Conservation (phyloP, 2,888 invertebrate species). For the Tipula helvola region DNA sequence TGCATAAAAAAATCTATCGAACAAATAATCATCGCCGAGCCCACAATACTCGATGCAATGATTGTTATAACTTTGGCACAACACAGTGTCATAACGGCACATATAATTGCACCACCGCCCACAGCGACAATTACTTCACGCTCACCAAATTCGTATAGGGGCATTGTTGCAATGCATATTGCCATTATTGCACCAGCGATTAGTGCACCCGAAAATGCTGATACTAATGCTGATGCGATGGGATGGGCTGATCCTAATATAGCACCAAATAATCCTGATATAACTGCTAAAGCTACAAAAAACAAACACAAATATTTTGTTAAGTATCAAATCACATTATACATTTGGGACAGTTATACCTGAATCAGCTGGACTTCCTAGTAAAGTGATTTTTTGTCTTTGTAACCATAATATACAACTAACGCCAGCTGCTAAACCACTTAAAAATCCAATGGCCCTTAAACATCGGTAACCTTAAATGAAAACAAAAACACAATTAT, state of each 20-base stretch:
- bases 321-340: neutral
- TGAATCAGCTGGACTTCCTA: constrained; percentile 43
- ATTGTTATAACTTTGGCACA: constrained; percentile 35
- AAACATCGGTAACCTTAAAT: constrained; percentile 72
- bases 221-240: constrained; percentile 32
- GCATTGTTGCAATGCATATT: constrained; percentile 35
- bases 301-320: neutral
- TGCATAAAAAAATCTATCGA: constrained; percentile 35
- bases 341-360: neutral
- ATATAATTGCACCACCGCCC: constrained; percentile 34
- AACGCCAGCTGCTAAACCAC: constrained; percentile 75
- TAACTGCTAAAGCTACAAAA: constrained; percentile 28
- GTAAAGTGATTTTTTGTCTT: constrained; percentile 62
- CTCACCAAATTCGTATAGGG: constrained; percentile 35
- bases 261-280: constrained; percentile 33
- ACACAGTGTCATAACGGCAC: constrained; percentile 33
- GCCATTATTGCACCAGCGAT: constrained; percentile 34
- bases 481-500: neutral
- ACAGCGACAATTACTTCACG: constrained; percentile 35
- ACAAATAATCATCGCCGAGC: constrained; percentile 34
- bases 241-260: constrained; percentile 35
- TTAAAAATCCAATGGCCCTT: constrained; percentile 77
- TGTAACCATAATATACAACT: constrained; percentile 72
- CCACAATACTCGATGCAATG: constrained; percentile 34
- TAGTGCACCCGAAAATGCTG: constrained; percentile 32